Conservation (phyloP, 2,797 vertebrate genomes). For the Paramormyrops hopkinsi region DNA sequence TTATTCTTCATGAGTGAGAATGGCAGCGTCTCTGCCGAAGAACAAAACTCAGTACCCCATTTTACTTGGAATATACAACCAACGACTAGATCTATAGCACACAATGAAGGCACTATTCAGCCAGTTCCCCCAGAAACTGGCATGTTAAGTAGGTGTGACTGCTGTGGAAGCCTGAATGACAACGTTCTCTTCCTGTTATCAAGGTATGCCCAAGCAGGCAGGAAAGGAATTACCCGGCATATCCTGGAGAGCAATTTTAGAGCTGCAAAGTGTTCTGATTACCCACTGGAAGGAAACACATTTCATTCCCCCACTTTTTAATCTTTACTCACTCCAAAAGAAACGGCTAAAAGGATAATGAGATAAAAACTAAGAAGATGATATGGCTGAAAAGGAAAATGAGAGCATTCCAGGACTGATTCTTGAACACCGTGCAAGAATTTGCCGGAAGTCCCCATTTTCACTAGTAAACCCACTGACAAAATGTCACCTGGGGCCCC, state of each 20-base stretch:
- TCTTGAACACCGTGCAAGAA: not conserved
- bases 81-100: not conserved
- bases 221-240: not conserved
- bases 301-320: not conserved
- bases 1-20: not conserved
- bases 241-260: not conserved
- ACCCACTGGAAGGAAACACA: not conserved
- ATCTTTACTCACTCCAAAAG: not conserved
- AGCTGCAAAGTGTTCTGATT: conserved; percentile 10
- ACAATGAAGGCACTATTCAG: not conserved
- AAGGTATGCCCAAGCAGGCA: not conserved
- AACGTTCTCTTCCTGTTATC: not conserved
- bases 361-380: not conserved
- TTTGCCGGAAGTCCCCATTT: not conserved
- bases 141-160: not conserved
- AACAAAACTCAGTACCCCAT: not conserved
- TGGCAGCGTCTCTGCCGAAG: not conserved
- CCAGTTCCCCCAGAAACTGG: not conserved
- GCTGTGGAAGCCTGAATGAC: not conserved
- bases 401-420: not conserved
- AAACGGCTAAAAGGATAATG: not conserved
- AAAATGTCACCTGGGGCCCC: not conserved
- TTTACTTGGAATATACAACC: not conserved
- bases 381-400: not conserved
- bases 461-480: not conserved